Conservation (phyloP, 64 coral and sea anemone species). For the Cladopsammia gracilis region DNA sequence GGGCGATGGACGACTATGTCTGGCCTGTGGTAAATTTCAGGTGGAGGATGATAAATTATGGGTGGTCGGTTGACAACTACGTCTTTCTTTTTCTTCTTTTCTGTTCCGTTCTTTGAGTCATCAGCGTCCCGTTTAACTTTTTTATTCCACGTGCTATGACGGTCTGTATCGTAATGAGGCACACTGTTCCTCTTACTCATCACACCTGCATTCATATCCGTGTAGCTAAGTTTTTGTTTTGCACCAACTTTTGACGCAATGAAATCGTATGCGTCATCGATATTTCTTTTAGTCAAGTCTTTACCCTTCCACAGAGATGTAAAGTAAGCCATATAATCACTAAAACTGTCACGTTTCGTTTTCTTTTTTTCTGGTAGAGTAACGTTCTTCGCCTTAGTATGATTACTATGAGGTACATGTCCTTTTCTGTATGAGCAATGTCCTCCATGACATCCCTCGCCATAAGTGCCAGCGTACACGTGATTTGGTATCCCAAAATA, state of each 20-base stretch:
- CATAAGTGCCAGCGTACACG: slow-evolving; percentile 58
- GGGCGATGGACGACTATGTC: slow-evolving; percentile 98
- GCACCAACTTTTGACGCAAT: slow-evolving; percentile 73
- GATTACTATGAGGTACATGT: slow-evolving; percentile 51
- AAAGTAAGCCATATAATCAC: slow-evolving; percentile 79
- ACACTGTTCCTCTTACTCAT: slow-evolving; percentile 61
- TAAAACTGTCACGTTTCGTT: slow-evolving; percentile 78
- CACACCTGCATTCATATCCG: neutral
- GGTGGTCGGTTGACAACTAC: slow-evolving; percentile 98
- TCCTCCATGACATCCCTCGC: slow-evolving; percentile 32
- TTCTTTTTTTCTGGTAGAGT: slow-evolving; percentile 15
- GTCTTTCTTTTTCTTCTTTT: slow-evolving; percentile 96
- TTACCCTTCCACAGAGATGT: slow-evolving; percentile 72
- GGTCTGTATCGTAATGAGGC: slow-evolving; percentile 10
- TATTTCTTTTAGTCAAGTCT: slow-evolving; percentile 45
- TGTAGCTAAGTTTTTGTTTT: slow-evolving; percentile 73
- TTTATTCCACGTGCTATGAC: slow-evolving; percentile 25
- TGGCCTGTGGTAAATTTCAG: slow-evolving; percentile 96
- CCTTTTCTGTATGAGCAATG: slow-evolving; percentile 78
- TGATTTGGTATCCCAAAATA: slow-evolving; percentile 84
- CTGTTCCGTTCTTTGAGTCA: neutral
- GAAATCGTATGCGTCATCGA: slow-evolving; percentile 46
- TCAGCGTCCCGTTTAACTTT: slow-evolving; percentile 30
- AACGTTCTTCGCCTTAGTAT: neutral
- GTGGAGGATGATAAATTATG: slow-evolving; percentile 99